Base-by-base conservation (phyloP, 1,140 invertebrate genomes). In the Glossosoma conforme region DNA sequence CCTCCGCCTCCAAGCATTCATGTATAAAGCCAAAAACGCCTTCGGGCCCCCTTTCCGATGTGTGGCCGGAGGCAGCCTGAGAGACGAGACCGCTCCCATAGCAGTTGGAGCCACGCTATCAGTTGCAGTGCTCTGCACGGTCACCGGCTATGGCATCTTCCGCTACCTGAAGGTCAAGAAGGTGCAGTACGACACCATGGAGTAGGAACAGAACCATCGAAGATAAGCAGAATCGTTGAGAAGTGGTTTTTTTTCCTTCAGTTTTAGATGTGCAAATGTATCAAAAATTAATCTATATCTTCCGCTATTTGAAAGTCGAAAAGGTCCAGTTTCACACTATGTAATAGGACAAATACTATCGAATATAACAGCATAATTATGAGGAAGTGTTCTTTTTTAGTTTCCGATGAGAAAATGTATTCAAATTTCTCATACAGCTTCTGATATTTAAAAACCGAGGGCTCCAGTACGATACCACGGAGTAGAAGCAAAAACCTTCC, bases 131-230 rank as follows among this genome's bases (percentile, higher is more conserved):
- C 74, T 93, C 0, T 69, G 83, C 8, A 91, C 87, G 0, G 80
- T 94, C 13, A 79, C 86, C 2, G 89, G 87, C 1, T 94, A 94
- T 63, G 88, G 87, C 1, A 81, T 87, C n/a, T 91, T 81, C 70
- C 81, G 90, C 59, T 91, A 93, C 62, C 80, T 91, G 61, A 91
- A 91, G 67, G 79, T 92, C 20, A 92, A 92, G 68, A 92, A 91
- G 64, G 87, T 93, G 3, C 87, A 92, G 62, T 94, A 94, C 66
- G 90, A 91, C 62, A 92, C 88, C 1, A 93, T 93, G 90, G 87
- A 92, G 66, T 93, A 85, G 80, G 20, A 38, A 18, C 11, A 19
- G 36, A 5, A 4, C 4, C 32, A 33, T 4, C 3, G 11, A 11
- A 15, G 11, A 4, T 11, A 13, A 13, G 32, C 15, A 4, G 32